Conservation (phyloP, 2,797 vertebrate species). For the Brachymystax lenok region DNA sequence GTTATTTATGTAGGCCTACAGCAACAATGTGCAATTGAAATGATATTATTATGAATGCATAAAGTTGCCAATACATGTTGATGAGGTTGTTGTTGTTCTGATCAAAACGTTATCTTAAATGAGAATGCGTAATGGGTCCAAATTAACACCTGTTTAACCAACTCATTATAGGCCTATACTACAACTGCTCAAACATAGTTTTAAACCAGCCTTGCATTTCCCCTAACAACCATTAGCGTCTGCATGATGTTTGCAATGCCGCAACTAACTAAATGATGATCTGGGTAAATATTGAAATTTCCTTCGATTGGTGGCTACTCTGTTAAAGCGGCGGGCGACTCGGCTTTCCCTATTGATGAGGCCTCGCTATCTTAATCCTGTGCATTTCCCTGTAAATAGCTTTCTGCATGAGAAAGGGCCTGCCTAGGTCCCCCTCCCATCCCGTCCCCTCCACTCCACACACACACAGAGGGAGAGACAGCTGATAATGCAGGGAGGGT, state of each 20-base stretch:
- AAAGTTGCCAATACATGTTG: neutral
- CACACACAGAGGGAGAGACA: slow-evolving; percentile 9
- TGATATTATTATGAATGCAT: neutral
- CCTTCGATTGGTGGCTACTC: slow-evolving; percentile 66
- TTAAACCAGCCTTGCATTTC: slow-evolving; percentile 30
- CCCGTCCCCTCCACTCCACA: slow-evolving; percentile 36
- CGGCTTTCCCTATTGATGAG: slow-evolving; percentile 64
- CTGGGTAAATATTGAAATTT: slow-evolving; percentile 79
- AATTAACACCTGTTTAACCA: slow-evolving; percentile 54
- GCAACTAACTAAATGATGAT: slow-evolving; percentile 63
- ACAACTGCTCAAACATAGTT: slow-evolving; percentile 28
- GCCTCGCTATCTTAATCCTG: slow-evolving; percentile 72
- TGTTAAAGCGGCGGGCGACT: slow-evolving; percentile 68
- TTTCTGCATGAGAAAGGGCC: slow-evolving; percentile 75
- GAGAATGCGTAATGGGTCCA: slow-evolving; percentile 45
- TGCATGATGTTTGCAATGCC: slow-evolving; percentile 44
- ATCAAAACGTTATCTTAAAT: slow-evolving; percentile 38
- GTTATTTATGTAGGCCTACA: neutral
- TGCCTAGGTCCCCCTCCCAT: slow-evolving; percentile 28
- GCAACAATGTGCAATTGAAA: neutral
- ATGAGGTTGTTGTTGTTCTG: slow-evolving; percentile 1
- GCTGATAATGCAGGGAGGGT: slow-evolving; percentile 34
- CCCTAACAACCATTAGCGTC: slow-evolving; percentile 52
- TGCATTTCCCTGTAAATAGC: slow-evolving; percentile 81
- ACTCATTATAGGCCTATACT: slow-evolving; percentile 19